Conservation (phyloP, 2,888 invertebrate genomes). For the Baronia brevicornis region DNA sequence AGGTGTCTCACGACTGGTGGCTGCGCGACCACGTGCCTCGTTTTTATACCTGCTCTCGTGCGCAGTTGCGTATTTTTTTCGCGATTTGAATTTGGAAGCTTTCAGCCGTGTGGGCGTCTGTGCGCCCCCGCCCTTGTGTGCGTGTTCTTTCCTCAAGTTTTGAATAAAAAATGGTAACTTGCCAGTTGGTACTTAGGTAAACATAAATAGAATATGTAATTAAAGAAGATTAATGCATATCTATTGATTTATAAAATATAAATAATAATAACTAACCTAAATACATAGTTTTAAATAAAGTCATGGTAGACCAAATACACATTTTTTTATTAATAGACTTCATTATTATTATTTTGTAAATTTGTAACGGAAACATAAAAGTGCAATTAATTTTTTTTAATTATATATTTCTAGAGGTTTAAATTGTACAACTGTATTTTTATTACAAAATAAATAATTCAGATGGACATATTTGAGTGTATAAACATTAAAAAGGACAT, state of each 20-base stretch:
- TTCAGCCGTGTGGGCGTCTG: slow-evolving; percentile 65
- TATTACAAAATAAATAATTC: too few relatives aligned
- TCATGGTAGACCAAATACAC: too few relatives aligned
- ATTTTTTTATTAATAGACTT: too few relatives aligned
- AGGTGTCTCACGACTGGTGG: slow-evolving; percentile 55
- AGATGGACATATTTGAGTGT: too few relatives aligned
- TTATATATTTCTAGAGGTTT: too few relatives aligned
- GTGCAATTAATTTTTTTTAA: too few relatives aligned
- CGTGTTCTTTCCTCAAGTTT: slow-evolving; percentile 31
- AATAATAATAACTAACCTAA: too few relatives aligned
- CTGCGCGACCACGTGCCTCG: slow-evolving; percentile 55
- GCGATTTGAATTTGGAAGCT: slow-evolving; percentile 72
- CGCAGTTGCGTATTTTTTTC: slow-evolving; percentile 66
- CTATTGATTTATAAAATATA: too few relatives aligned
- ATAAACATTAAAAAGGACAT: too few relatives aligned
- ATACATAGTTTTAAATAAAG: not conserved
- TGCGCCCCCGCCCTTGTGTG: slow-evolving; percentile 57
- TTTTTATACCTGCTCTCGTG: slow-evolving; percentile 60
- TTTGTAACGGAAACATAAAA: slow-evolving; percentile 2
- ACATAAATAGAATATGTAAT: slow-evolving; percentile 5
- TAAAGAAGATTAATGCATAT: slow-evolving; percentile 6
- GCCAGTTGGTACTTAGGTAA: slow-evolving; percentile 38
- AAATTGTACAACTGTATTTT: too few relatives aligned
- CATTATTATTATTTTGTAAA: slow-evolving; percentile 3
- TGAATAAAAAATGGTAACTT: slow-evolving; percentile 36